Evolutionary conservation across 2,113 vertebrate species (phyloP).

Genomic region (Chionis minor): DNA sequence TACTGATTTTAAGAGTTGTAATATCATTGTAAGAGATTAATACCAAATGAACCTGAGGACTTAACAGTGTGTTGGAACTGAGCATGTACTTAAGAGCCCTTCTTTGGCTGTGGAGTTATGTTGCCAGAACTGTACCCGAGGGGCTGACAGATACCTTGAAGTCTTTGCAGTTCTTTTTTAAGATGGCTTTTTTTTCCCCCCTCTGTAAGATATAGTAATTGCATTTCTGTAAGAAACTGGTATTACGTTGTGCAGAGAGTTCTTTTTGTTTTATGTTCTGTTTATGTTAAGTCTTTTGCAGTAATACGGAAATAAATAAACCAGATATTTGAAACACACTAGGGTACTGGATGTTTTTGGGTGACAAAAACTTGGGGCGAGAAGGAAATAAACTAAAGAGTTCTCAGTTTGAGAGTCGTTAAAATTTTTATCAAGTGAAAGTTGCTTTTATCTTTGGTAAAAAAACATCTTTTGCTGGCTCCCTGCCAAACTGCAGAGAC

Average conservation of each 20-base stretch:
- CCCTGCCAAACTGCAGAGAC: background rate
- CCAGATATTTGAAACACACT: background rate
- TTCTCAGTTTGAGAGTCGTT: background rate
- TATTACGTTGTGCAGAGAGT: background rate
- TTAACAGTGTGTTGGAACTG: background rate
- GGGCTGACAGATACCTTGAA: background rate
- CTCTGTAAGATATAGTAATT: background rate
- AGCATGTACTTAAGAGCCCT: background rate
- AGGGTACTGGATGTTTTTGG: background rate
- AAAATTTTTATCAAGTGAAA: background rate
- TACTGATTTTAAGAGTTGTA: background rate
- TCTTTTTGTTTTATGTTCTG: background rate
- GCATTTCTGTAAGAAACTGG: background rate
- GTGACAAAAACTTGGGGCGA: background rate
- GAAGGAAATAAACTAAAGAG: background rate
- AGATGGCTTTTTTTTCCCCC: accelerated
- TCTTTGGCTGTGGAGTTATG: background rate
- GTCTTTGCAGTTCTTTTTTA: background rate
- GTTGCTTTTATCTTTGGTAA: background rate
- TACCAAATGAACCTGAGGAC: background rate
- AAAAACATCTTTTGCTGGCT: background rate
- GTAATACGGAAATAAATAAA: background rate
- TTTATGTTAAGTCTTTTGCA: background rate
- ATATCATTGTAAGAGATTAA: background rate
- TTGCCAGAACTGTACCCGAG: background rate